Base-by-base conservation (phyloP, 2,888 invertebrate genomes). In the Loripinus fragilis region DNA sequence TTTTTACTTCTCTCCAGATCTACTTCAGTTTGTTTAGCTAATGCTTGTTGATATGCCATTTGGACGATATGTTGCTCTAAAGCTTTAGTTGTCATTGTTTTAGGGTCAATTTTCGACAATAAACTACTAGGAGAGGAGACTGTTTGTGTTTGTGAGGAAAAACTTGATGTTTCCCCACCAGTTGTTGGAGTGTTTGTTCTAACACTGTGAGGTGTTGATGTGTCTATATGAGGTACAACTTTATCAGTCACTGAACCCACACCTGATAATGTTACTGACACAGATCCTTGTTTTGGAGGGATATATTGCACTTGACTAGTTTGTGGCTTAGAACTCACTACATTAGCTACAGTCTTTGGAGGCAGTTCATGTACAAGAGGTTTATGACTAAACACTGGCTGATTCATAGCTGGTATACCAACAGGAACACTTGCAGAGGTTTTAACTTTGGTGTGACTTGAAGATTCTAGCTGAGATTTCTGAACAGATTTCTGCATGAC, bases 11-110 rank as follows among this genome's bases (percentile, higher is more conserved):
- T 60, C 17, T 60, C 60, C n/a, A 60, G 28, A 33, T 60, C 60
- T 60, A 28, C 60, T 33, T 60, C 60, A 60, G 7, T 60, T 33
- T 60, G 60, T 33, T 60, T 60, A 20, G 60, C 60, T 60, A 60
- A 60, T 1, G 60, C 60, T 23, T 60, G 60, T 28, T 60, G 60
- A 33, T 60, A 60, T 5, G 60, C 60, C 60, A 60, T 60, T 60
- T 60, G 60, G 17, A 60, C 60, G 3, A 60, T 60, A 33, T 60
- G 60, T 33, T 60, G 60, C 33, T 60, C 60, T 33, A 60, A 60
- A 2, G 60, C 60, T 23, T 60, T 60, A 1, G 60, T 60, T 30
- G 60, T 60, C 60, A 60, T 60, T 30, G 60, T 60, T 33, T 60
- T 60, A 3, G 60, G 20, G 33, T 60, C 60, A 60, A 60, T 60